Conservation (phyloP, 2,113 vertebrate species). For the Corydoras maculifer region DNA sequence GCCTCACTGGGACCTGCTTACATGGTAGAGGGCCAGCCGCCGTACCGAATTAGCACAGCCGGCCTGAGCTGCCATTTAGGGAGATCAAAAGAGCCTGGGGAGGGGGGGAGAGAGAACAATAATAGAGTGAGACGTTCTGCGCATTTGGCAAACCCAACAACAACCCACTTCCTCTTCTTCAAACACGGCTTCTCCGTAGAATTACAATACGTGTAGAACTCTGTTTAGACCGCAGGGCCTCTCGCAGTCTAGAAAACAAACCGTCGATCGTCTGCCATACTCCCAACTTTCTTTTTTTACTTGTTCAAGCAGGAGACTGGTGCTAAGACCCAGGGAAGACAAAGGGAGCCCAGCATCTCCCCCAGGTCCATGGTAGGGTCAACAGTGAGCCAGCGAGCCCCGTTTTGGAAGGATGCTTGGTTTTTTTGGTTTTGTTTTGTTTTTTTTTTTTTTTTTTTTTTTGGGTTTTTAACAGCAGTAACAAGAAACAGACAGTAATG, state of each 20-base stretch:
- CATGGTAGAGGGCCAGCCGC: slow-evolving; percentile 37
- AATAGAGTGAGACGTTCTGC: slow-evolving; percentile 57
- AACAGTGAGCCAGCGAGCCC: slow-evolving; percentile 45
- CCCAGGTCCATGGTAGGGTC: slow-evolving; percentile 42
- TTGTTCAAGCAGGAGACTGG: slow-evolving; percentile 43
- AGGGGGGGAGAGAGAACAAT: slow-evolving; percentile 64
- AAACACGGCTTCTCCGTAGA: slow-evolving; percentile 50
- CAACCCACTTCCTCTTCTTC: slow-evolving; percentile 55
- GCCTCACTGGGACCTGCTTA: slow-evolving; percentile 51
- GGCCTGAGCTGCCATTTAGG: slow-evolving; percentile 58
- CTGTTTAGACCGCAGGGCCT: slow-evolving; percentile 1
- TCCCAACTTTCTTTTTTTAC: slow-evolving; percentile 13
- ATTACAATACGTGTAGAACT: slow-evolving; percentile 18
- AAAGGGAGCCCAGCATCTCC: slow-evolving; percentile 40
- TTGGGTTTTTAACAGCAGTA: slow-evolving; percentile 64
- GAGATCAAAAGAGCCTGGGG: slow-evolving; percentile 67
- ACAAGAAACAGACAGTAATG: slow-evolving; percentile 72
- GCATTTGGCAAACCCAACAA: slow-evolving; percentile 47
- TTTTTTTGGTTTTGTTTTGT: neutral
- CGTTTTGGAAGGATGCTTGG: slow-evolving; percentile 44
- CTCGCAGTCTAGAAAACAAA: slow-evolving; percentile 22
- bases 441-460: neutral
- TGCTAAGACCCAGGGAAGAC: slow-evolving; percentile 36
- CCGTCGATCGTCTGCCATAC: slow-evolving; percentile 17
- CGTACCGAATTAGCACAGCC: slow-evolving; percentile 60